Conservation (phyloP, 2,113 vertebrate species). For the Bambusicola thoracicus region DNA sequence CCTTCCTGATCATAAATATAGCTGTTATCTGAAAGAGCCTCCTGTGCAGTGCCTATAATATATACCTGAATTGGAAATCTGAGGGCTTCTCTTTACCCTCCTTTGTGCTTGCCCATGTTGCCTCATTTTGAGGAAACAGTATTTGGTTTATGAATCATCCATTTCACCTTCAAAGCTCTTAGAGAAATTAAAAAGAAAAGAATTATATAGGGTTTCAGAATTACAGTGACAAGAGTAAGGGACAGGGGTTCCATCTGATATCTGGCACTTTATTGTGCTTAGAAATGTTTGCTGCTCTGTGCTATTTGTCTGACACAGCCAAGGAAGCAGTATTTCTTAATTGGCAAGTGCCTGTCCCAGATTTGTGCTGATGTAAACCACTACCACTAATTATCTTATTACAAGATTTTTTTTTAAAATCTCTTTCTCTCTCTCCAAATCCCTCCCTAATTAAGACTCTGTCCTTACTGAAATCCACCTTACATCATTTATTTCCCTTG, state of each 20-base stretch:
- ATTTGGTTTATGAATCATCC: background rate
- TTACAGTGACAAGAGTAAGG: background rate
- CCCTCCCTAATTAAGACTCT: slow-evolving; percentile 32
- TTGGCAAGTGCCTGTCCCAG: slow-evolving; percentile 17
- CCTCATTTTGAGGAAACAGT: background rate
- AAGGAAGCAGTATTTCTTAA: slow-evolving; percentile 20
- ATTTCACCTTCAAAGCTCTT: background rate
- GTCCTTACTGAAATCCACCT: slow-evolving; percentile 37
- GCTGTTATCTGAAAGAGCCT: background rate
- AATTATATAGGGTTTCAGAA: background rate
- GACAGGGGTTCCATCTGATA: background rate
- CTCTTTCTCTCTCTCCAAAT: slow-evolving; percentile 11
- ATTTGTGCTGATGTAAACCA: slow-evolving; percentile 33
- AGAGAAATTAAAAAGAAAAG: background rate
- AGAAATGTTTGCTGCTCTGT: background rate
- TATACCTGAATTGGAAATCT: background rate
- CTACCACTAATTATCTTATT: slow-evolving; percentile 33
- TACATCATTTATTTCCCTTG: background rate
- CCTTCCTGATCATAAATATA: background rate
- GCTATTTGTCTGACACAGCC: slow-evolving; percentile 1
- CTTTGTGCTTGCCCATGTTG: background rate
- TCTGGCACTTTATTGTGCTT: background rate
- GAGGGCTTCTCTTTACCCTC: background rate
- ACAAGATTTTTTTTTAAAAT: background rate
- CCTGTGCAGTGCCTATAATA: background rate